Evolutionary conservation across 2,797 vertebrate genomes (phyloP).

Genomic region (Liparis tanakae): DNA sequence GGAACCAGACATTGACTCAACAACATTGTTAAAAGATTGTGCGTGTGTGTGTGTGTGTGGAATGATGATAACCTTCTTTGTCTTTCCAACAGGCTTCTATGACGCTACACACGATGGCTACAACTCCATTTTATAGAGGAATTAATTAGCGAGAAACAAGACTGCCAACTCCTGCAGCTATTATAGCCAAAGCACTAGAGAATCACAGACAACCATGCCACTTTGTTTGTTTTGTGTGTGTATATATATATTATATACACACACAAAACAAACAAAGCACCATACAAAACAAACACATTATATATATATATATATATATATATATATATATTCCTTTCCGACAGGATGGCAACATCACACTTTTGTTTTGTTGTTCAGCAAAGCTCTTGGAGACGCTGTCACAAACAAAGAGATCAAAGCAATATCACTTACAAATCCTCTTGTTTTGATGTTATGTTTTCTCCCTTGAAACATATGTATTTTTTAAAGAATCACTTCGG

Average conservation of each 20-base stretch:
- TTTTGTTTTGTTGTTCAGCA: conserved; percentile 39
- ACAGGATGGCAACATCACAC: conserved; percentile 40
- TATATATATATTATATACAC: no score
- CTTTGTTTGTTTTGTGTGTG: conserved; percentile 28
- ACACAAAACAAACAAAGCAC: no score
- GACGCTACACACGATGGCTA: conserved; percentile 38
- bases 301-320: no score
- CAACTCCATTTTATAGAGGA: conserved; percentile 48
- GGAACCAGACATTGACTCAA: conserved; percentile 40
- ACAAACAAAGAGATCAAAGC: conserved; percentile 41
- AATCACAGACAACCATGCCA: conserved; percentile 38
- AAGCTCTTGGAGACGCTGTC: conserved; percentile 32
- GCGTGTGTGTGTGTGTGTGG: background rate
- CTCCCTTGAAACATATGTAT: conserved; percentile 8
- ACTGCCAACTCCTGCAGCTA: conserved; percentile 35
- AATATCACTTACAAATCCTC: conserved; percentile 13
- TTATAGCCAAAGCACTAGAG: conserved; percentile 41
- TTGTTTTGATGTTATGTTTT: conserved; percentile 23
- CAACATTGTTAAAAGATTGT: conserved; percentile 30
- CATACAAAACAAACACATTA: no score
- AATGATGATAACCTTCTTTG: conserved; percentile 44
- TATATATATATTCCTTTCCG: conserved; percentile 10
- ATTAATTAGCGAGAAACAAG: conserved; percentile 63
- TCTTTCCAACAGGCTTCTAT: conserved; percentile 43
- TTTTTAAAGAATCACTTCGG: conserved; percentile 16